Evolutionary conservation across 2,888 invertebrate species (phyloP).

Genomic region (Chrysolina americana): DNA sequence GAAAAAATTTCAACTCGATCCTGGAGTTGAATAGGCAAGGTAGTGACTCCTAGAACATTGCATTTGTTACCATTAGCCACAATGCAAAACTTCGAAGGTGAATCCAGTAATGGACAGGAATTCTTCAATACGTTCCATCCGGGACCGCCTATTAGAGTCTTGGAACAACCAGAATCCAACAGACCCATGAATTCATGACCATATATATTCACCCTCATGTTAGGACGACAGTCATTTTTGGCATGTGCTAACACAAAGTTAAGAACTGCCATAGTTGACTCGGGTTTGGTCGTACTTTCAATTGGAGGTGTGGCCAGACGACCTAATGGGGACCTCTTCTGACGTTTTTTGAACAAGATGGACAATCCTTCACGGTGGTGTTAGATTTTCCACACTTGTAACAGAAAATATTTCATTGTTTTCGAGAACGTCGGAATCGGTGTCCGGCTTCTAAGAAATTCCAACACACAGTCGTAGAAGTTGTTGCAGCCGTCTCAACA

Average conservation of each 20-base stretch:
- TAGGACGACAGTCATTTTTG: conserved; percentile 6
- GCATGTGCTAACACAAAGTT: background rate
- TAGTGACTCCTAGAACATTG: background rate
- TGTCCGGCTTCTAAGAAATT: background rate
- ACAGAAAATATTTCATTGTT: background rate
- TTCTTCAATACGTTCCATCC: conserved; percentile 20
- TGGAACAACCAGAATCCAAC: conserved; percentile 15
- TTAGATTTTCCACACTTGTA: background rate
- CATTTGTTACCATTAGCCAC: background rate
- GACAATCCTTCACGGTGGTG: background rate
- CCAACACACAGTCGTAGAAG: background rate
- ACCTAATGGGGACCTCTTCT: too few relatives aligned
- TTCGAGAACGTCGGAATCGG: background rate
- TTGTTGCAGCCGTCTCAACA: too few relatives aligned
- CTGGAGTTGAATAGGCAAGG: background rate
- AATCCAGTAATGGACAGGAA: background rate
- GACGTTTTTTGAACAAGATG: background rate
- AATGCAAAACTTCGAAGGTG: conserved; percentile 1
- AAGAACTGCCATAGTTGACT: too few relatives aligned
- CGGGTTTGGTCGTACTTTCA: too few relatives aligned
- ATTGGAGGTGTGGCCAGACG: background rate
- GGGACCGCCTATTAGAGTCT: conserved; percentile 19
- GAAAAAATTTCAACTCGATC: background rate
- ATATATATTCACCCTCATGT: conserved; percentile 9
- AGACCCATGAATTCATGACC: conserved; percentile 10